phyloP scores from a whole-genome alignment of 2,113 vertebrate genomes.

The Carassius carassius region DNA sequence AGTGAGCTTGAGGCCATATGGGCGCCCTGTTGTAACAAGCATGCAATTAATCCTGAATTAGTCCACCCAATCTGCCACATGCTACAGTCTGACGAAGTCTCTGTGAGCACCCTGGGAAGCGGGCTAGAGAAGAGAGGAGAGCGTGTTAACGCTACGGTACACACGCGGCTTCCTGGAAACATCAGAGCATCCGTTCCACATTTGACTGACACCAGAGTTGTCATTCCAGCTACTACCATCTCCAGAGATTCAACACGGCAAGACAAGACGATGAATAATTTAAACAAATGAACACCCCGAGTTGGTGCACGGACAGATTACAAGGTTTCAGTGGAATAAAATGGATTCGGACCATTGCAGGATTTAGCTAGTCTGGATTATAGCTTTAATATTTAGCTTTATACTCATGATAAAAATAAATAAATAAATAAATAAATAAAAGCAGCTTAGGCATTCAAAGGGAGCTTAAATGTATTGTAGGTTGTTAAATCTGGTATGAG shows the following conservation, averaged over 20 bases:
- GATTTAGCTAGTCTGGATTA: conserved; percentile 19
- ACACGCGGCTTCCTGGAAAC: conserved; percentile 49
- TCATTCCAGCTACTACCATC: conserved; percentile 36
- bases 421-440: neutral
- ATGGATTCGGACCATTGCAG: neutral
- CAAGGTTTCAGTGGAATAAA: conserved; percentile 1
- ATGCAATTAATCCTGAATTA: conserved; percentile 62
- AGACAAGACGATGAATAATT: conserved; percentile 35
- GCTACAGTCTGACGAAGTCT: conserved; percentile 43
- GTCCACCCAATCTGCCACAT: conserved; percentile 59
- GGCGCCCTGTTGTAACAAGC: conserved; percentile 57
- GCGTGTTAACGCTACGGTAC: conserved; percentile 32
- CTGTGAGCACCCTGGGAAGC: conserved; percentile 20
- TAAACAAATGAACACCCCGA: neutral
- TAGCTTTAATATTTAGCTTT: conserved; percentile 18
- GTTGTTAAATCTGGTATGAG: too few relatives aligned
- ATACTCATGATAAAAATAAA: neutral
- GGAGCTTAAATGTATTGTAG: neutral
- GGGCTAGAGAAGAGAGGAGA: conserved; percentile 15
- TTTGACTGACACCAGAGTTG: conserved; percentile 49
- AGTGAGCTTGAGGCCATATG: conserved; percentile 58
- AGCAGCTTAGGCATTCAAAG: neutral
- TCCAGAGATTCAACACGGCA: conserved; percentile 20
- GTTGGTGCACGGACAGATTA: neutral
- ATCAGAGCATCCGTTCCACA: conserved; percentile 53